phyloP scores from a whole-genome alignment of 2,113 vertebrate genomes.

The Mus pahari region DNA sequence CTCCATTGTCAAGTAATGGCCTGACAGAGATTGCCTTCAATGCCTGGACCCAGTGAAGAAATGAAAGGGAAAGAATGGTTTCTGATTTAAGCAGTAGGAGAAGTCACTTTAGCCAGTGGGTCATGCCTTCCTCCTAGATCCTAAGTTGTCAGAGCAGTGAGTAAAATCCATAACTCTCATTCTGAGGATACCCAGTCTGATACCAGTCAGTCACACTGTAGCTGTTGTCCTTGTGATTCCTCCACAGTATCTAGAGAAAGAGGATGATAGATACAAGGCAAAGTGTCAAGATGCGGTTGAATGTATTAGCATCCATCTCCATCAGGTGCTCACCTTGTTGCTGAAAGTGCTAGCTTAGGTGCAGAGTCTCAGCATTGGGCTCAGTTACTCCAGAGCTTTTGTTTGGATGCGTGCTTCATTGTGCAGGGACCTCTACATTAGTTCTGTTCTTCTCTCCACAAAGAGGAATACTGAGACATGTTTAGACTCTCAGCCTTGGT shows the following conservation, averaged over 20 bases:
- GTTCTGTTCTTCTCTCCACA: neutral
- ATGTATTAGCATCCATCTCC: neutral
- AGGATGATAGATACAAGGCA: neutral
- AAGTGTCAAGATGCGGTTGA: neutral
- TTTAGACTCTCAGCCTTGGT: neutral
- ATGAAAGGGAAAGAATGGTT: neutral
- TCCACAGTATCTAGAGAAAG: neutral
- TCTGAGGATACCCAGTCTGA: neutral
- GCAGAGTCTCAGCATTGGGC: neutral
- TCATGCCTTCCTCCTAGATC: neutral
- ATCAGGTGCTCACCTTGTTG: neutral
- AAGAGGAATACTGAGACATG: slow-evolving; percentile 4
- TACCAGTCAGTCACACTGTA: neutral
- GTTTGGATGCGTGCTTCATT: neutral
- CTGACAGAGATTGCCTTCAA: neutral
- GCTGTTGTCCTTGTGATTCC: neutral
- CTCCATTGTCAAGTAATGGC: neutral
- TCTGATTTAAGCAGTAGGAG: neutral
- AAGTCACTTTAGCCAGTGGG: neutral
- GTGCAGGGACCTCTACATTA: neutral
- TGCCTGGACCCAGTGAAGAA: neutral
- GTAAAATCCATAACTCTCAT: neutral
- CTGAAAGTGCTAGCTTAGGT: neutral
- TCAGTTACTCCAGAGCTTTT: neutral
- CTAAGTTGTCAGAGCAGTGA: neutral